phyloP scores from a whole-genome alignment of 2,888 invertebrate genomes.

The Balanococcus diminutus region DNA sequence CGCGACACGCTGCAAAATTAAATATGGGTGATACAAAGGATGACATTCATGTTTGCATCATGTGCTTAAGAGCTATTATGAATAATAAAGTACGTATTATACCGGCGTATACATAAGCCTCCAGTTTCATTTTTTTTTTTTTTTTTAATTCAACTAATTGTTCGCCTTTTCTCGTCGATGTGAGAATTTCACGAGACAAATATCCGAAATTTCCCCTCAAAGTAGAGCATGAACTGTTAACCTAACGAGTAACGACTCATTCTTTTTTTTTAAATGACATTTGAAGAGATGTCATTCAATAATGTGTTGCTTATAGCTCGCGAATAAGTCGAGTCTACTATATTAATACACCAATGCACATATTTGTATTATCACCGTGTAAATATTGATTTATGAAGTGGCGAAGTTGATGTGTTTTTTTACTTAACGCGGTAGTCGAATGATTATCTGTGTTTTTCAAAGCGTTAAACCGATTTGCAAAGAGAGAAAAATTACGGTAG shows the following conservation, averaged over 20 bases:
- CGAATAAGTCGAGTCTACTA: not conserved
- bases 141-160: not conserved
- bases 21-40: constrained; percentile 96
- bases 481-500: too few species aligned
- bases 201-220: not conserved
- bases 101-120: too few species aligned
- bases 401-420: not conserved
- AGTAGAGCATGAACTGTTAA: not conserved
- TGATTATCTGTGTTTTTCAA: not conserved
- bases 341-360: not conserved
- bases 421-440: not conserved
- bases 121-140: not conserved
- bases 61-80: constrained; percentile 99
- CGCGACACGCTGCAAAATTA: constrained; percentile 83
- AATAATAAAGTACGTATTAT: constrained; percentile 87
- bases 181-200: not conserved
- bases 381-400: not conserved
- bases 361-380: not conserved
- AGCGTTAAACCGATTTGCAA: not conserved
- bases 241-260: not conserved
- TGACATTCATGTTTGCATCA: constrained; percentile 98
- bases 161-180: not conserved
- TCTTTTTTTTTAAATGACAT: not conserved
- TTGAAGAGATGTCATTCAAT: not conserved
- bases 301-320: not conserved